Conservation (phyloP, 2,888 invertebrate genomes). For the Romanomermis culicivorax region DNA sequence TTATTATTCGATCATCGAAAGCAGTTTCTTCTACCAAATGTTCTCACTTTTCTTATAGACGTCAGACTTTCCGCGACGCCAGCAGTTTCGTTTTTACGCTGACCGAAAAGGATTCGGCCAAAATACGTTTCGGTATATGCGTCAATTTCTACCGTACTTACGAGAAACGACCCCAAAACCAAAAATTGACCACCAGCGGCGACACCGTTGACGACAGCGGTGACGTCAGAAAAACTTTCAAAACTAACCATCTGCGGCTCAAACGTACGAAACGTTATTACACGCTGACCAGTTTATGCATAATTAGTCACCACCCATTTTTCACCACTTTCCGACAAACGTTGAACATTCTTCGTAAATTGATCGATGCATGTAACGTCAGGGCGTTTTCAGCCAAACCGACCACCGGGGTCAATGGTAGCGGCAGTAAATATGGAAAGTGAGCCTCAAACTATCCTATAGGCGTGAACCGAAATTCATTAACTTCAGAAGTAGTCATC, state of each 20-base stretch:
- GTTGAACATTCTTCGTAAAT: conserved; percentile 73
- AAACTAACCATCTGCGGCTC: background rate
- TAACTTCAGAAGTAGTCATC: too few relatives aligned
- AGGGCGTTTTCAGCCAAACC: conserved; percentile 31
- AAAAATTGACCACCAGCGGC: background rate
- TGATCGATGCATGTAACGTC: conserved; percentile 94
- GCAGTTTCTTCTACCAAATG: too few relatives aligned
- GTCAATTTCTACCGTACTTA: conserved; percentile 15
- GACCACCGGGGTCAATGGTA: background rate
- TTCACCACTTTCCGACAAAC: conserved; percentile 95
- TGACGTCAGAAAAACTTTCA: too few relatives aligned
- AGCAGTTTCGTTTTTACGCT: conserved; percentile 33
- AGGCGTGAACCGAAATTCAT: too few relatives aligned
- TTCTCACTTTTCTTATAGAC: background rate
- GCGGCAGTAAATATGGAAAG: too few relatives aligned
- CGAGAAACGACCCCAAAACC: conserved; percentile 10
- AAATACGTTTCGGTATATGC: conserved; percentile 51
- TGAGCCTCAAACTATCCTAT: too few relatives aligned
- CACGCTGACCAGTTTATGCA: conserved; percentile 83
- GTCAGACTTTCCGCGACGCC: conserved; percentile 9
- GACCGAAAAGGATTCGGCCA: conserved; percentile 96
- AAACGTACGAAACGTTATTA: conserved; percentile 35
- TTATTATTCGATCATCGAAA: too few relatives aligned
- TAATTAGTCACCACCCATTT: conserved; percentile 96
- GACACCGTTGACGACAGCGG: background rate